These are phyloP conservation scores for Periparus ater DNA, from an alignment of 2,797 vertebrate species.

Conservation along the genomic window DNA sequence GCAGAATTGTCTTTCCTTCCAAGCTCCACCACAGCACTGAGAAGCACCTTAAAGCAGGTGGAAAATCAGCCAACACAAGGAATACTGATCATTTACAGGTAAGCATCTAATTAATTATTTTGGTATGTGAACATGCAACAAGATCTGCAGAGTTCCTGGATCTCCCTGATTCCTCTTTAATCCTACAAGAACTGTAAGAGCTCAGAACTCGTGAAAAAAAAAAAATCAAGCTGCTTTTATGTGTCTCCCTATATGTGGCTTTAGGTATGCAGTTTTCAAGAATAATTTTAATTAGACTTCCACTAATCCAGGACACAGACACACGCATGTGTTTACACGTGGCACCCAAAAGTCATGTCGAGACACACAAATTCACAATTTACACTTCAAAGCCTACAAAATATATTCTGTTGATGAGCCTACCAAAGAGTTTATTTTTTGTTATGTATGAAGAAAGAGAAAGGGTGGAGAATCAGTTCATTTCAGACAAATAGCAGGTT, in stretches of 20 bases:
- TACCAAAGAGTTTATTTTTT: neutral
- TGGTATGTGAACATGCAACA: neutral
- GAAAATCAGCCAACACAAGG: neutral
- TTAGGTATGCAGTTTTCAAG: neutral
- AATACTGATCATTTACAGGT: neutral
- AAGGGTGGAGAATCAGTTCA: neutral
- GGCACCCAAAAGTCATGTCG: neutral
- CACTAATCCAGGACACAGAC: neutral
- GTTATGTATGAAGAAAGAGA: neutral
- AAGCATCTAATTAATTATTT: neutral
- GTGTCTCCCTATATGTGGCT: neutral
- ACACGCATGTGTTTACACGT: accelerated
- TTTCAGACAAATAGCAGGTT: constrained; percentile 4
- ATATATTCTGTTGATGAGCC: neutral
- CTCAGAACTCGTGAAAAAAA: neutral
- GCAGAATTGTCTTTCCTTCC: neutral
- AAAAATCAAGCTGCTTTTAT: neutral
- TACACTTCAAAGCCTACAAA: constrained; percentile 30
- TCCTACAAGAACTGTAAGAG: neutral
- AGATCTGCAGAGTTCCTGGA: neutral
- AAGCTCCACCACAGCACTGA: neutral
- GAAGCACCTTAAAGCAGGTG: neutral
- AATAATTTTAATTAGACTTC: constrained; percentile 10
- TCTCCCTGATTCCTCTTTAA: neutral
- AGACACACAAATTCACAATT: constrained; percentile 6